phyloP scores from a whole-genome alignment of 1,140 invertebrate species.

The Leptinotarsa texana region DNA sequence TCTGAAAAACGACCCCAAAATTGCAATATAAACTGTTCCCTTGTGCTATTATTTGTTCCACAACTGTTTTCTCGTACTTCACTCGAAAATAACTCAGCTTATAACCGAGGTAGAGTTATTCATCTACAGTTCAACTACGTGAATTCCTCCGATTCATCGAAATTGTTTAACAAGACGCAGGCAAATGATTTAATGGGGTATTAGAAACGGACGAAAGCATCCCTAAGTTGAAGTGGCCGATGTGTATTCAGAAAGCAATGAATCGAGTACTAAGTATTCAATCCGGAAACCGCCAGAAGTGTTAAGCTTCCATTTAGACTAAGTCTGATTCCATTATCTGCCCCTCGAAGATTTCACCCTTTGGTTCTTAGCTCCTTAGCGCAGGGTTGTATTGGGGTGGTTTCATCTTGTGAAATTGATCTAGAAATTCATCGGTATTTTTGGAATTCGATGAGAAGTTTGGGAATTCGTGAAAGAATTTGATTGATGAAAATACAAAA shows the following conservation, averaged over 20 bases:
- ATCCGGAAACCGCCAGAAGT: constrained; percentile 51
- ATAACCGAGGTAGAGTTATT: not conserved
- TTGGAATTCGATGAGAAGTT: too few species aligned
- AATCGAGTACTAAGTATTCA: constrained; percentile 49
- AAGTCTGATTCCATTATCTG: constrained; percentile 52
- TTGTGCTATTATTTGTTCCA: too few species aligned
- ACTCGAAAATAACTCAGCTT: not conserved
- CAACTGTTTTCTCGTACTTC: too few species aligned
- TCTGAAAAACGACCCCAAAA: too few species aligned
- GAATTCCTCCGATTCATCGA: constrained; percentile 10
- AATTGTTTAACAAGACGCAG: constrained; percentile 34
- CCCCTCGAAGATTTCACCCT: constrained; percentile 48
- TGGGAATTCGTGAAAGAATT: too few species aligned
- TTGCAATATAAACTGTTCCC: too few species aligned
- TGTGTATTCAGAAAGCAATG: constrained; percentile 51
- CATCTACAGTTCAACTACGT: not conserved
- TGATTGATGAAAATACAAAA: too few species aligned
- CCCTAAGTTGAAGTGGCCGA: constrained; percentile 45
- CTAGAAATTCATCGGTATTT: too few species aligned
- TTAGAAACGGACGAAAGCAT: constrained; percentile 34
- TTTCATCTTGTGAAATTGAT: too few species aligned
- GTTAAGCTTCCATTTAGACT: constrained; percentile 52
- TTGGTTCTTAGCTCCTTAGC: constrained; percentile 29
- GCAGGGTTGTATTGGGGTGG: constrained; percentile 22
- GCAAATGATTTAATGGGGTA: constrained; percentile 40